phyloP scores from a whole-genome alignment of 2,888 invertebrate genomes.

The Scelioninae gen. 2 region DNA sequence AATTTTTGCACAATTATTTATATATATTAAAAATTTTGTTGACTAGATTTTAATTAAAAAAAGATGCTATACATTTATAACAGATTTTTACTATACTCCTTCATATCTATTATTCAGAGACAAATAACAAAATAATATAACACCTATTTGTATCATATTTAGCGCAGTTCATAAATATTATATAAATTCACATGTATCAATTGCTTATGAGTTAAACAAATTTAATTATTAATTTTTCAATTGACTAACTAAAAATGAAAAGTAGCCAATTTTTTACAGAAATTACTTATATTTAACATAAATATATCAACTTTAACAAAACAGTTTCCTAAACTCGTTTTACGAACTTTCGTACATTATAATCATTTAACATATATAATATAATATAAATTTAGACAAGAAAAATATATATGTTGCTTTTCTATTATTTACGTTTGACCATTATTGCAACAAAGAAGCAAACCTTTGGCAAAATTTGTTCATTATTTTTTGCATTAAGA shows the following conservation, averaged over 20 bases:
- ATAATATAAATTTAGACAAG: slow-evolving; percentile 53
- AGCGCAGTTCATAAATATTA: background rate
- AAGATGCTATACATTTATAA: no score
- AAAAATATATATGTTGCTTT: slow-evolving; percentile 43
- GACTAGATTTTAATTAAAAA: no score
- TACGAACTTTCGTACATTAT: slow-evolving; percentile 46
- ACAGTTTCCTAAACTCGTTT: slow-evolving; percentile 42
- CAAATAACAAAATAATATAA: no score
- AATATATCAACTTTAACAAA: slow-evolving; percentile 58
- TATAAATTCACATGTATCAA: slow-evolving; percentile 4
- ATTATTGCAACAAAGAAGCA: slow-evolving; percentile 24
- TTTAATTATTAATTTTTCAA: background rate
- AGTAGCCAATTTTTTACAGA: slow-evolving; percentile 24
- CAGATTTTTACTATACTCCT: no score
- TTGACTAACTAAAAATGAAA: slow-evolving; percentile 10
- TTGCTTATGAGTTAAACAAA: background rate
- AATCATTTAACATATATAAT: slow-evolving; percentile 48
- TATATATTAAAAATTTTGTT: no score
- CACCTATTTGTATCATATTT: background rate
- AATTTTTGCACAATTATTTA: no score
- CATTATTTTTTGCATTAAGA: slow-evolving; percentile 8
- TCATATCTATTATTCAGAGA: no score
- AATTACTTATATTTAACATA: slow-evolving; percentile 55
- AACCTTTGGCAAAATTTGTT: slow-evolving; percentile 12
- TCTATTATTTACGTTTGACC: slow-evolving; percentile 29